Evolutionary conservation across 2,888 invertebrate genomes (phyloP).

Genomic region (Strigamia transsilvanica): DNA sequence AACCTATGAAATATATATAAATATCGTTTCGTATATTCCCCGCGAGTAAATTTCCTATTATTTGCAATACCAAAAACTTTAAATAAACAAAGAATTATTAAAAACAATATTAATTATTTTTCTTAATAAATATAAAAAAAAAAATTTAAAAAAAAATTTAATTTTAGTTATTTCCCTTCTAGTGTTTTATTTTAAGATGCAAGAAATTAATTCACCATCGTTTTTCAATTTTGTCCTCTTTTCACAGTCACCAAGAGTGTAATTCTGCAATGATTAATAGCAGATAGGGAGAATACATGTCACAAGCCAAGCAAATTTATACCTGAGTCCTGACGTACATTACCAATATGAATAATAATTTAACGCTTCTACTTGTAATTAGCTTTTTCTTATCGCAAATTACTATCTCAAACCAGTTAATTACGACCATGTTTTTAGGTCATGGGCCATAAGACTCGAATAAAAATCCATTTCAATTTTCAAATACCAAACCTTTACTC

Average conservation of each 20-base stretch:
- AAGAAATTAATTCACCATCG: slow-evolving; percentile 23
- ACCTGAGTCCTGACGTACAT: slow-evolving; percentile 30
- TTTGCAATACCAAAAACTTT: background rate
- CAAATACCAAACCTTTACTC: background rate
- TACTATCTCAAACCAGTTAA: slow-evolving; percentile 19
- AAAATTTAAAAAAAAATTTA: background rate
- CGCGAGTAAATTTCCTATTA: background rate
- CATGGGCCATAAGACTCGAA: slow-evolving; percentile 11
- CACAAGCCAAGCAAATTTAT: slow-evolving; percentile 16
- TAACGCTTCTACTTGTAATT: slow-evolving; percentile 30
- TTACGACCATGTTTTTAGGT: slow-evolving; percentile 21
- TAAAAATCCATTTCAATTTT: slow-evolving; percentile 14
- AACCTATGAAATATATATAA: background rate
- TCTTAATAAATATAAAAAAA: background rate
- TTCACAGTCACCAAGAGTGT: slow-evolving; percentile 21
- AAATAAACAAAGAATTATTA: background rate
- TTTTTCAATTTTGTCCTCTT: slow-evolving; percentile 26
- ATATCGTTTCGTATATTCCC: background rate
- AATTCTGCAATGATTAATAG: slow-evolving; percentile 26
- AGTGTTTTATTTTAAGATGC: background rate
- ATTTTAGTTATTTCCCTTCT: background rate
- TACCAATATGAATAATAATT: slow-evolving; percentile 30
- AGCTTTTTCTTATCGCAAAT: slow-evolving; percentile 21
- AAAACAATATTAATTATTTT: background rate
- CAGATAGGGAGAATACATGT: slow-evolving; percentile 21